phyloP scores from a whole-genome alignment of 1,140 invertebrate species.

The Patella vulgata region DNA sequence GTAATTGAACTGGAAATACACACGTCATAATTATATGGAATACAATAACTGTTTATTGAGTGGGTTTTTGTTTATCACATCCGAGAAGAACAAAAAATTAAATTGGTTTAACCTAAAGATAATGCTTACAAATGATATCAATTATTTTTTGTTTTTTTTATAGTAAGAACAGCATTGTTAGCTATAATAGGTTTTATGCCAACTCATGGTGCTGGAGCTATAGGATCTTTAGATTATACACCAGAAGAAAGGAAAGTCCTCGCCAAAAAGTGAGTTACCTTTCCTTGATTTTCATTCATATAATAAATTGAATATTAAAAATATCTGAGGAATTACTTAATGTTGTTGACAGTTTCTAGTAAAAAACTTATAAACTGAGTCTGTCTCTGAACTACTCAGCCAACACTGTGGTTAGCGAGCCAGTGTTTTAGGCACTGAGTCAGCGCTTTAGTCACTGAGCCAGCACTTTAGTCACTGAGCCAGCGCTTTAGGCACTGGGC shows the following conservation, averaged over 20 bases:
- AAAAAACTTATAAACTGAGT: too few relatives aligned
- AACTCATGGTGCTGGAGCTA: slow-evolving; percentile 83
- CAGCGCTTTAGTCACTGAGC: too few relatives aligned
- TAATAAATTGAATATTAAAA: too few relatives aligned
- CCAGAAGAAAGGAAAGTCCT: slow-evolving; percentile 83
- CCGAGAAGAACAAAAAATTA: neutral
- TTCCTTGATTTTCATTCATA: neutral
- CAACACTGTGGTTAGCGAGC: too few relatives aligned
- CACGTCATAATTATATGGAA: neutral
- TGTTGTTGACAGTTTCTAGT: too few relatives aligned
- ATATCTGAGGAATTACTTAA: too few relatives aligned
- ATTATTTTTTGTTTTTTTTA: slow-evolving; percentile 30
- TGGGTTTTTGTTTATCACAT: too few relatives aligned
- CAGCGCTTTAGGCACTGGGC: too few relatives aligned
- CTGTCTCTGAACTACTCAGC: too few relatives aligned
- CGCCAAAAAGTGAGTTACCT: slow-evolving; percentile 76
- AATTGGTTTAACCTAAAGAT: neutral
- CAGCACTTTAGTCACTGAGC: too few relatives aligned
- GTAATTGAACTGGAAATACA: too few relatives aligned
- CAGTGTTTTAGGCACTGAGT: too few relatives aligned
- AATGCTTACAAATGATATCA: neutral
- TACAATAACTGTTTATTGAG: neutral
- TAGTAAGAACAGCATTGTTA: slow-evolving; percentile 88
- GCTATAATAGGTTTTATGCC: slow-evolving; percentile 95
- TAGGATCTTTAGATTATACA: slow-evolving; percentile 90